Conservation (phyloP, 2,113 vertebrate genomes). For the Gallinago paraguaiae region DNA sequence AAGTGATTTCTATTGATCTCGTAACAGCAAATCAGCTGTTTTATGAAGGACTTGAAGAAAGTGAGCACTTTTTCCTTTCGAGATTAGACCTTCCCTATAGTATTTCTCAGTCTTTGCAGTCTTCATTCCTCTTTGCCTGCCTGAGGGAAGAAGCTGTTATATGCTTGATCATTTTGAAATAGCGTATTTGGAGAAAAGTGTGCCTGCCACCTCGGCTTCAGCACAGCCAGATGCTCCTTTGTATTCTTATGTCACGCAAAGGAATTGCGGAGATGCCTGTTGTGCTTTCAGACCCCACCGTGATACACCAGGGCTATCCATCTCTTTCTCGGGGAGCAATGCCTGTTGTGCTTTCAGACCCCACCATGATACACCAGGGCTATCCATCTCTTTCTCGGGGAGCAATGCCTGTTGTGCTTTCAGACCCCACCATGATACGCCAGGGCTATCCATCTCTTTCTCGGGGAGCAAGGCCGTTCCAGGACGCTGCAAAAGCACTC, state of each 20-base stretch:
- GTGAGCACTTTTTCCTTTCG: neutral
- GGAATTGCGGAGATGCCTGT: neutral
- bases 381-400: neutral
- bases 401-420: too few species aligned
- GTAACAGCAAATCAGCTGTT: neutral
- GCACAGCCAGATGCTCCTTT: neutral
- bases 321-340: neutral
- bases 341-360: neutral
- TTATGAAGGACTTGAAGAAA: neutral
- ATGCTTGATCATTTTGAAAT: slow-evolving; percentile 29
- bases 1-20: neutral
- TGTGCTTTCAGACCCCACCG: neutral
- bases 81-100: neutral
- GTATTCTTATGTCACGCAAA: neutral
- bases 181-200: neutral
- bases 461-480: neutral
- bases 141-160: slow-evolving; percentile 32
- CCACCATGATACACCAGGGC: neutral
- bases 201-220: neutral
- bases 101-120: neutral
- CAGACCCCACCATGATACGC: too few species aligned
- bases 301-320: neutral
- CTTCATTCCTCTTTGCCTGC: neutral
- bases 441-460: too few species aligned
- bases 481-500: neutral